Conservation (phyloP, 1,140 invertebrate genomes). For the Heliconius hermathena region DNA sequence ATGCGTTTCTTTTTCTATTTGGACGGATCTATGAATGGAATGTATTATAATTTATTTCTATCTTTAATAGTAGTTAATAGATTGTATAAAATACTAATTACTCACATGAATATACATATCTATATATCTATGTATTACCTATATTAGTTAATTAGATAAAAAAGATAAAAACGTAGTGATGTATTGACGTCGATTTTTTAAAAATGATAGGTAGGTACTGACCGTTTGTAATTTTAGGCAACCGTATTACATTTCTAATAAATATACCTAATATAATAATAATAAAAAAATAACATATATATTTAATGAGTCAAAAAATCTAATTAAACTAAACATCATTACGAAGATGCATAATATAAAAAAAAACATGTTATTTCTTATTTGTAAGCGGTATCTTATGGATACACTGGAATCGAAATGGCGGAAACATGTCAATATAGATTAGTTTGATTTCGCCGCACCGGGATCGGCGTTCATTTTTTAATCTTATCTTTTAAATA, state of each 20-base stretch:
- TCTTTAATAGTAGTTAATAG: background rate
- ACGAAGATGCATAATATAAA: slow-evolving; percentile 49
- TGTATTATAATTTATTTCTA: background rate
- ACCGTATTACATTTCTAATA: too few relatives aligned
- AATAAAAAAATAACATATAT: slow-evolving; percentile 26
- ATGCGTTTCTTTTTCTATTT: slow-evolving; percentile 20
- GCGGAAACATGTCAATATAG: slow-evolving; percentile 77
- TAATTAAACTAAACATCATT: slow-evolving; percentile 26
- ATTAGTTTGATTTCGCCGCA: slow-evolving; percentile 63
- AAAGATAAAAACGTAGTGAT: background rate
- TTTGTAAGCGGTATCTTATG: slow-evolving; percentile 56
- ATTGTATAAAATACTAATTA: slow-evolving; percentile 5
- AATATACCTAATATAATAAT: background rate
- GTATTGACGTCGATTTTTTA: too few relatives aligned
- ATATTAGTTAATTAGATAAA: background rate
- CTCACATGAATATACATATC: background rate
- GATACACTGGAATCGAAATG: slow-evolving; percentile 72
- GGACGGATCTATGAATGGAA: background rate
- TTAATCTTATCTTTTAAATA: slow-evolving; percentile 45
- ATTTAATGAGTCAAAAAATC: slow-evolving; percentile 4
- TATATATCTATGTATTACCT: background rate
- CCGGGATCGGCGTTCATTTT: slow-evolving; percentile 47
- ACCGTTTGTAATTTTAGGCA: too few relatives aligned
- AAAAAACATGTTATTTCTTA: slow-evolving; percentile 56
- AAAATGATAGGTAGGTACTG: too few relatives aligned